A percentile compares a stretch with the other conserved stretches of the same genome.
phyloP scores from a whole-genome alignment of 1,140 invertebrate genomes.

The Zaprionus africanus region DNA sequence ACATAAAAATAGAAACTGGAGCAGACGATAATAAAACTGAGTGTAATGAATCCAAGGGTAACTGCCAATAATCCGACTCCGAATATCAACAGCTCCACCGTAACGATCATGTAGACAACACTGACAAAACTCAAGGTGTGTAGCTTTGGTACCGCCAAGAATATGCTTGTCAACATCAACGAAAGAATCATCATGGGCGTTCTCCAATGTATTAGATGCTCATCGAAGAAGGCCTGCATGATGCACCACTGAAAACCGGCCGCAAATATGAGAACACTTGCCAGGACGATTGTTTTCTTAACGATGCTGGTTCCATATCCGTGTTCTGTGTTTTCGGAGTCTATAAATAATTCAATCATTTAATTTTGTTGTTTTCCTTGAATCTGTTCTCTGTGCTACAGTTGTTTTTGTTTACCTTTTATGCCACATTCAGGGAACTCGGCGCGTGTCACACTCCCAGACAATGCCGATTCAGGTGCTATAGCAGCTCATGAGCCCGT shows the following conservation, averaged over 20 bases:
- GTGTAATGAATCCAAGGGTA: not conserved
- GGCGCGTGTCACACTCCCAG: not conserved
- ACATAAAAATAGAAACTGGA: not conserved
- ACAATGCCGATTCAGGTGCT: not conserved
- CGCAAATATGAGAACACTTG: not conserved
- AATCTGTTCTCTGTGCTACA: conserved; percentile 7
- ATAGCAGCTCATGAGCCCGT: not conserved
- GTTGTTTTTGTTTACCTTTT: conserved; percentile 1
- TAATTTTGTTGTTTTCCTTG: not conserved
- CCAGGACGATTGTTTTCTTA: not conserved
- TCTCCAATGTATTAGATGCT: not conserved
- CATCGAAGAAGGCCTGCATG: not conserved
- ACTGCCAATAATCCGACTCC: not conserved
- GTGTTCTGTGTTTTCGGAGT: not conserved
- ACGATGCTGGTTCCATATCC: not conserved
- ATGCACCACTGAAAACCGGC: not conserved
- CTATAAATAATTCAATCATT: not conserved
- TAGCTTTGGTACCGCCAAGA: not conserved
- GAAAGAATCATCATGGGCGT: not conserved
- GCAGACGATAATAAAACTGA: not conserved
- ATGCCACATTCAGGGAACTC: not conserved
- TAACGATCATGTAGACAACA: not conserved
- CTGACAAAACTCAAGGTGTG: not conserved
- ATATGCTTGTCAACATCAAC: conserved; percentile 1
- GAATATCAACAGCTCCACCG: not conserved